phyloP scores from a whole-genome alignment of 2,797 vertebrate genomes.

The Peromyscus melanophrys region DNA sequence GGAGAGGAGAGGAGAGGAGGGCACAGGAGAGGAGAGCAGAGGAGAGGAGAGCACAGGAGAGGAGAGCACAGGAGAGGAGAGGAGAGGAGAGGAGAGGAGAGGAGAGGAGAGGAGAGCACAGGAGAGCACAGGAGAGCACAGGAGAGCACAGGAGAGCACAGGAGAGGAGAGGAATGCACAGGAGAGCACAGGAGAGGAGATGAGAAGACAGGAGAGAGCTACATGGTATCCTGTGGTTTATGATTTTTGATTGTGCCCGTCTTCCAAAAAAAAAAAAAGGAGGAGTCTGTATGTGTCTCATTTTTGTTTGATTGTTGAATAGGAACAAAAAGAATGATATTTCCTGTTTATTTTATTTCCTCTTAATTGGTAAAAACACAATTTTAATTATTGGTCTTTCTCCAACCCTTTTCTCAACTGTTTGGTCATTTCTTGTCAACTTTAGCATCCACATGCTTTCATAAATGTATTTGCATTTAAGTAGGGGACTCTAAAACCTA shows the following conservation, averaged over 20 bases:
- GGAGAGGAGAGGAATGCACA: background rate
- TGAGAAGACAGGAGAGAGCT: background rate
- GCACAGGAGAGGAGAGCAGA: too few relatives aligned
- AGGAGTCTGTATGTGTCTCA: background rate
- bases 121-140: background rate
- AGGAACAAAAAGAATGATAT: background rate
- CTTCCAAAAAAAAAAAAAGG: background rate
- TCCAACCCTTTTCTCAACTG: background rate
- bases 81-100: too few relatives aligned
- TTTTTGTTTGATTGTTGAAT: background rate
- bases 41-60: too few relatives aligned
- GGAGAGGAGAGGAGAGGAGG: too few relatives aligned
- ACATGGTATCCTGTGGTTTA: background rate
- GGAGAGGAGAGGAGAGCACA: background rate
- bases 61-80: too few relatives aligned
- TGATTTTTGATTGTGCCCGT: background rate
- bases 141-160: background rate
- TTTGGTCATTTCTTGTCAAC: slow-evolving; percentile 44
- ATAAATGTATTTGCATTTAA: background rate
- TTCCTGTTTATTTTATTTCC: background rate
- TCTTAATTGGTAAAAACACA: slow-evolving; percentile 48
- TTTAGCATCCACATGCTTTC: background rate
- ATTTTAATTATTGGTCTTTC: slow-evolving; percentile 7
- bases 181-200: too few relatives aligned
- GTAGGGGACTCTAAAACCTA: background rate